These are phyloP conservation scores for Hapalemur alaotrensis DNA, from an alignment of 2,797 vertebrate genomes.

Conservation along the genomic window DNA sequence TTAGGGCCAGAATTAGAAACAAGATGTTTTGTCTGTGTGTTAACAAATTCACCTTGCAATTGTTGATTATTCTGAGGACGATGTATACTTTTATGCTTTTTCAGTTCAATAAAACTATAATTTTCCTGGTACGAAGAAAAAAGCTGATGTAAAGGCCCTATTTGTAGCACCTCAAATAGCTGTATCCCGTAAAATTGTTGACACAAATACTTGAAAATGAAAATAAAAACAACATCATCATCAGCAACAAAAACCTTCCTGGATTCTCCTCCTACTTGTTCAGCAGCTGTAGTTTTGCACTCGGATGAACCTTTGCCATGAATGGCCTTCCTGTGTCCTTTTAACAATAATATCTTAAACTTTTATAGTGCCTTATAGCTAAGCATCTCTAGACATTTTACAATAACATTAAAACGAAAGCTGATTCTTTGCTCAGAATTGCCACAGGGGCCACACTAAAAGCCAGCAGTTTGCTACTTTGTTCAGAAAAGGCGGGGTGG, in stretches of 20 bases:
- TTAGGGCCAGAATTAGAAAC: neutral
- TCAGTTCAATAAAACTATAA: neutral
- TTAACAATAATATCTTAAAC: slow-evolving; percentile 67
- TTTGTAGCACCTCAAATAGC: neutral
- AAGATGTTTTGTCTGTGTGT: neutral
- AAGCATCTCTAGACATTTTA: slow-evolving; percentile 65
- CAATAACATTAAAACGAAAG: slow-evolving; percentile 64
- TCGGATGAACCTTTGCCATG: neutral
- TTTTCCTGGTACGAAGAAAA: neutral
- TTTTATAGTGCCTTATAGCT: slow-evolving; percentile 66
- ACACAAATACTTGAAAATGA: neutral
- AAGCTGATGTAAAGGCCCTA: neutral
- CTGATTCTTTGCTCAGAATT: neutral
- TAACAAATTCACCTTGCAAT: neutral
- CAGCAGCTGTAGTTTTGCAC: neutral
- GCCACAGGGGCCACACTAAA: slow-evolving; percentile 21
- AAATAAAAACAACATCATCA: neutral
- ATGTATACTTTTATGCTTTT: neutral
- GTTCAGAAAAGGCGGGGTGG: neutral
- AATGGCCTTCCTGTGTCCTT: slow-evolving; percentile 50
- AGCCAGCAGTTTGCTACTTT: neutral
- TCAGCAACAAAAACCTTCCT: neutral
- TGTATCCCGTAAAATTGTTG: neutral
- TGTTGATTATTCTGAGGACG: neutral
- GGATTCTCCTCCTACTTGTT: neutral